Conservation (phyloP, 2,113 vertebrate species). For the Deroptyus accipitrinus region DNA sequence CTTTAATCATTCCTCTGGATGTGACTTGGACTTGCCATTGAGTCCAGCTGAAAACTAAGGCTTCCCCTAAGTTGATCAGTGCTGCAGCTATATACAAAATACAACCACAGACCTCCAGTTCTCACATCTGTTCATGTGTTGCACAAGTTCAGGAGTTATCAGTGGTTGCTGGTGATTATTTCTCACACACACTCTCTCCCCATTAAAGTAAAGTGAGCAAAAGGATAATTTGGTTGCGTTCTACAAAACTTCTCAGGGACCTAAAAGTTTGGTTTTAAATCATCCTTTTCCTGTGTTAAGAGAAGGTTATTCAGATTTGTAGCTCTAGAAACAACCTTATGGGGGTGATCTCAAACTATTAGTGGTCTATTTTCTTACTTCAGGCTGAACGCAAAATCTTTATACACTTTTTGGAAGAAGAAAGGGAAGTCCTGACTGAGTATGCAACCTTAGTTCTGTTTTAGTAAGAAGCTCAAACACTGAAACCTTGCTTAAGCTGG, state of each 20-base stretch:
- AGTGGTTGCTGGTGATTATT: background rate
- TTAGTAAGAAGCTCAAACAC: background rate
- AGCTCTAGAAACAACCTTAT: background rate
- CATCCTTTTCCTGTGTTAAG: background rate
- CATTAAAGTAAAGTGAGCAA: background rate
- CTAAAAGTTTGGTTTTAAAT: background rate
- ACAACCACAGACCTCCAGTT: background rate
- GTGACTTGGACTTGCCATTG: background rate
- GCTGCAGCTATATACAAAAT: background rate
- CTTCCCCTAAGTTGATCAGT: background rate
- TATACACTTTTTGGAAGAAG: background rate
- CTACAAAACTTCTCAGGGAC: background rate
- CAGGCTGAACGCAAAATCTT: background rate
- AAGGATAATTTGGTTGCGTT: background rate
- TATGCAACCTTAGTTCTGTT: background rate
- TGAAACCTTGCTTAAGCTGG: background rate
- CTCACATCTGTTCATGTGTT: background rate
- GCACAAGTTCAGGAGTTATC: background rate
- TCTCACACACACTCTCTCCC: too few relatives aligned
- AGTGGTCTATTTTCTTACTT: background rate
- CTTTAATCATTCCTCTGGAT: background rate
- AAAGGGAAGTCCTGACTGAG: background rate
- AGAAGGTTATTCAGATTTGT: background rate
- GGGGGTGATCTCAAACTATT: background rate
- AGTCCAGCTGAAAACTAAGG: background rate